A percentile compares a stretch with the other conserved stretches of the same genome.
Evolutionary conservation across 2,888 invertebrate species (phyloP).

Genomic region (Elegia similella): DNA sequence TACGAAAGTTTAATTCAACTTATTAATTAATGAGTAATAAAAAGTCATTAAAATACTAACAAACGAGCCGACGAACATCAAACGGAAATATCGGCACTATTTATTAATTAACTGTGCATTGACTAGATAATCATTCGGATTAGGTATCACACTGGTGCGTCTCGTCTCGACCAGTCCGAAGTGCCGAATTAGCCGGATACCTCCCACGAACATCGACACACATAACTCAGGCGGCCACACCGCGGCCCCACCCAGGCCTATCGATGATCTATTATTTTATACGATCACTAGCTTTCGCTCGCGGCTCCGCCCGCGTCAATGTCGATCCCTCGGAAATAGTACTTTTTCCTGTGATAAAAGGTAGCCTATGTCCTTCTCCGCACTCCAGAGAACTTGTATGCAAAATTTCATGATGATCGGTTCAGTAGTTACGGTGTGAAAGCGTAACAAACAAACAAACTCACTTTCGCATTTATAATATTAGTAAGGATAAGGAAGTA

Average conservation of each 20-base stretch:
- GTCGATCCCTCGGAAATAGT: too few species aligned
- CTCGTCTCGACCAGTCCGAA: background rate
- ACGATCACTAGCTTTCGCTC: background rate
- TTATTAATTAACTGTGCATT: slow-evolving; percentile 2
- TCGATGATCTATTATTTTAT: background rate
- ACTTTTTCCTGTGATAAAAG: too few species aligned
- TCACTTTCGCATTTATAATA: too few species aligned
- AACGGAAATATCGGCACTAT: background rate
- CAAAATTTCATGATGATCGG: too few species aligned
- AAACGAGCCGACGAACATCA: slow-evolving; percentile 5
- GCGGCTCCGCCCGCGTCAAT: too few species aligned
- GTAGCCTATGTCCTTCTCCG: too few species aligned
- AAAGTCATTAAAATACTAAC: background rate
- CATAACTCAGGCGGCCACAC: background rate
- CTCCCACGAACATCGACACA: slow-evolving; percentile 10
- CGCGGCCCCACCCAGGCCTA: background rate
- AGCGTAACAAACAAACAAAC: too few species aligned
- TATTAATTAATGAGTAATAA: background rate
- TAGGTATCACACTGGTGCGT: too few species aligned
- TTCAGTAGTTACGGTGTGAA: too few species aligned
- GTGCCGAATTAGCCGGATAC: slow-evolving; percentile 3
- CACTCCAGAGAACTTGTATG: too few species aligned
- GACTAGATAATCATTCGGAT: background rate
- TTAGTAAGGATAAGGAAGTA: too few species aligned
- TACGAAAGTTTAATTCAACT: background rate